A percentile compares a stretch with the other conserved stretches of the same genome.
Evolutionary conservation across 1,140 invertebrate species (phyloP).

Genomic region (Pectinophora gossypiella): DNA sequence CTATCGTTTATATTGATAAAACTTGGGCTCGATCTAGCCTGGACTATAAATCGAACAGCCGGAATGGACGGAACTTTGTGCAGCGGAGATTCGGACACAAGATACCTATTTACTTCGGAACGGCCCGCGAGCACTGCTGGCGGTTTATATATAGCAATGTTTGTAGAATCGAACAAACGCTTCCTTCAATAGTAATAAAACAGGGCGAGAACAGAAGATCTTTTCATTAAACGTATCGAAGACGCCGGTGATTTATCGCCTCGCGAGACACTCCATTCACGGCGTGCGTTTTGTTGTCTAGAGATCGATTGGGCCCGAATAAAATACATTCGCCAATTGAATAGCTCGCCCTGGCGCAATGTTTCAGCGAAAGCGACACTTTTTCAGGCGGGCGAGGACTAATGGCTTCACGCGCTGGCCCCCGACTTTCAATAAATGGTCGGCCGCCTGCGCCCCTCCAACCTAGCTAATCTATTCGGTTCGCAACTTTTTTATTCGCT

Average conservation of each 20-base stretch:
- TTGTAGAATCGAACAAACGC: conserved; percentile 9
- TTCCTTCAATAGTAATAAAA: conserved; percentile 28
- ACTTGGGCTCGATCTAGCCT: conserved; percentile 8
- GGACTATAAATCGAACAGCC: conserved; percentile 13
- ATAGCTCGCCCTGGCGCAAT: conserved; percentile 59
- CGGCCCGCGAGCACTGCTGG: not conserved
- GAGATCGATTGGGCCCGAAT: conserved; percentile 68
- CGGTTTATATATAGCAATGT: not conserved
- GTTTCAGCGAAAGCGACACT: conserved; percentile 66
- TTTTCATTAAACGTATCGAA: conserved; percentile 66
- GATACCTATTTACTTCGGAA: conserved; percentile 13
- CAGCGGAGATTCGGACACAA: conserved; percentile 8
- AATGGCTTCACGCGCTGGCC: conserved; percentile 62
- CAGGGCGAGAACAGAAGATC: conserved; percentile 35
- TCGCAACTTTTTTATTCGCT: conserved; percentile 3
- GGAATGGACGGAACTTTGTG: conserved; percentile 11
- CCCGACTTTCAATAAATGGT: conserved; percentile 67
- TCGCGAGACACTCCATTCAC: conserved; percentile 57
- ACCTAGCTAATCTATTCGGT: conserved; percentile 35
- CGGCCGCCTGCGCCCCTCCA: conserved; percentile 27
- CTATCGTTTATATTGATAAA: conserved; percentile 16
- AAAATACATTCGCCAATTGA: conserved; percentile 72
- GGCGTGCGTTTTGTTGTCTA: conserved; percentile 66
- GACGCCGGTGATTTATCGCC: conserved; percentile 61
- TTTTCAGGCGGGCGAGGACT: conserved; percentile 60